These are phyloP conservation scores for Acronicta alni DNA, from an alignment of 2,888 invertebrate species.

Conservation along the genomic window DNA sequence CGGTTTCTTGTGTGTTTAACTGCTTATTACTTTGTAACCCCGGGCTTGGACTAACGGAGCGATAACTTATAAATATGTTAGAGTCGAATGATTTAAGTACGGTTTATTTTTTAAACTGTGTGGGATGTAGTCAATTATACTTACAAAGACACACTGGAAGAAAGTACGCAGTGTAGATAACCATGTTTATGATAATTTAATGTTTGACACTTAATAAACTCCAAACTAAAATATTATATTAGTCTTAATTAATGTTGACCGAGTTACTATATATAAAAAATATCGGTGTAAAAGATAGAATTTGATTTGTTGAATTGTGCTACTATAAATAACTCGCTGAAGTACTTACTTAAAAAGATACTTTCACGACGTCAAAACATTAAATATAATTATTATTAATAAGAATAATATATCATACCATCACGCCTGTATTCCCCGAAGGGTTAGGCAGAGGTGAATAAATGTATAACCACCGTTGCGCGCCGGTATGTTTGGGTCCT, in stretches of 20 bases:
- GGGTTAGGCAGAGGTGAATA: no score
- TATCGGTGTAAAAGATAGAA: no score
- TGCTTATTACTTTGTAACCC: constrained; percentile 81
- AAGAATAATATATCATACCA: no score
- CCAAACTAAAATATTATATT: constrained; percentile 43
- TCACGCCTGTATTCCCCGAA: no score
- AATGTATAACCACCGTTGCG: no score
- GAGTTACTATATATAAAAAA: no score
- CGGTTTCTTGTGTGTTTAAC: constrained; percentile 78
- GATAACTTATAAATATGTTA: constrained; percentile 66
- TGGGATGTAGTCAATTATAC: constrained; percentile 35
- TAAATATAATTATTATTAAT: no score
- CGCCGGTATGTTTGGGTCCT: no score
- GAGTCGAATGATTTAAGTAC: constrained; percentile 60
- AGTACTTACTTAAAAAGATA: no score
- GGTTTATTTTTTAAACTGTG: constrained; percentile 34
- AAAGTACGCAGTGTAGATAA: constrained; percentile 28
- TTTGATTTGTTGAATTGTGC: no score
- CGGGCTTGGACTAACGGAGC: constrained; percentile 77
- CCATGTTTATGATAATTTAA: constrained; percentile 40
- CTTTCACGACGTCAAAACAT: no score
- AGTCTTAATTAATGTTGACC: constrained; percentile 25
- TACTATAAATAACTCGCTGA: no score
- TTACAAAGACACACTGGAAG: constrained; percentile 18
- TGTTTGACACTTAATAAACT: constrained; percentile 39